Conservation (phyloP, 1,140 invertebrate genomes). For the Trinorchestia longiramus region DNA sequence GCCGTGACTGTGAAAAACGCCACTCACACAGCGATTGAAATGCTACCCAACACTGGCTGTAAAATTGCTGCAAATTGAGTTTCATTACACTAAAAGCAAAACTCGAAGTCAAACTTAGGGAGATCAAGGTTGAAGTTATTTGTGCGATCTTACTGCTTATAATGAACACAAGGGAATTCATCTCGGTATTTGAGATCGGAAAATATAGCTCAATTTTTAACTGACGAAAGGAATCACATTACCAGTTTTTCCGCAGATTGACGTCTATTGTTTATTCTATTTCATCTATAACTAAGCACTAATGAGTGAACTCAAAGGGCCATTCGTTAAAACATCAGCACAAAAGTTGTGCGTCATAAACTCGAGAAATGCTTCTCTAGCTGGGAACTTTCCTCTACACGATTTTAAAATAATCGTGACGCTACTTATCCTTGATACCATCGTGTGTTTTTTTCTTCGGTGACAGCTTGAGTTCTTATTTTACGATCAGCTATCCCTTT, state of each 20-base stretch:
- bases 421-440: conserved; percentile 1
- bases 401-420: conserved; percentile 1
- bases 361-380: background rate
- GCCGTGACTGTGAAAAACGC: background rate
- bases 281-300: background rate
- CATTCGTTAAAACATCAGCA: background rate
- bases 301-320: background rate
- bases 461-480: conserved; percentile 1
- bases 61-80: background rate
- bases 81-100: background rate
- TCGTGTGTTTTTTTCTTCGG: background rate
- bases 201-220: background rate
- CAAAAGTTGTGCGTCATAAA: background rate
- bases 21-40: background rate
- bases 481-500: background rate
- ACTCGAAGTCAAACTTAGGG: background rate
- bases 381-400: background rate
- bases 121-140: background rate
- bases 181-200: background rate
- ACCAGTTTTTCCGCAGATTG: background rate
- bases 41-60: background rate
- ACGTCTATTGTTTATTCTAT: background rate
- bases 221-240: background rate
- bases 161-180: background rate
- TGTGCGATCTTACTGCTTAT: background rate